Base-by-base conservation (phyloP, 2,888 invertebrate genomes). In the Sylvicola fuscatus region DNA sequence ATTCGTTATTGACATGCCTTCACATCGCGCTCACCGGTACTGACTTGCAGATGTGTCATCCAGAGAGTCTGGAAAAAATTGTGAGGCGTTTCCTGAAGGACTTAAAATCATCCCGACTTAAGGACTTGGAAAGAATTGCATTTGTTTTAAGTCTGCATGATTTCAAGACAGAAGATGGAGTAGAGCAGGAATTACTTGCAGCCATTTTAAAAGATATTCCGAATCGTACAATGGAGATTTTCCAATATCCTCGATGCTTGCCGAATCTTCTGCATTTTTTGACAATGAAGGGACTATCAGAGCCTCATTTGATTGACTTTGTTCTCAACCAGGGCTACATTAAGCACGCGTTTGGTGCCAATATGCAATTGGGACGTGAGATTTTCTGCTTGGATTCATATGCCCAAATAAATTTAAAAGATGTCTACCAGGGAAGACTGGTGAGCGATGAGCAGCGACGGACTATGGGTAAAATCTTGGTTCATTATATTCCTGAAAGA, bases 41-140 rank as follows among this genome's bases (percentile, higher is more conserved):
- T 14, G 62, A 62, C 14, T 44, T 64, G 11, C 62, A 62, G 43
- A 44, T 56, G 1, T 64, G 60, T 36, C 60, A 72, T 39, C 50
- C 60, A 40, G 44, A 50, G 30, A 45, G 63, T 2, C 44, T 70
- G 8, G 50, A 61, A 33, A 46, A 58, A 27, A 64, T 77, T 34
- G 56, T 72, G 1, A 46, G 67, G 32, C 62, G 62, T 40, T 61
- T 74, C 14, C 50, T 60, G 7, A 44, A 52, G 3, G 54, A 66
- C 17, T 48, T 77, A 1, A 41, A 58, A 2, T 34, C 48, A 3
- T 52, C 65, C 0, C 65, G 81, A 40, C 33, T 81, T 1, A 84
- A 84, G 55, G 83, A 84, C 49, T 56, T 83, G 21, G 83, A 83
- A 54, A 65, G 81, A 44, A 53, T 81, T 7, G 54, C 70, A 3